phyloP scores from a whole-genome alignment of 92 coral and sea anemone genomes.

The Parazoanthus swiftii region DNA sequence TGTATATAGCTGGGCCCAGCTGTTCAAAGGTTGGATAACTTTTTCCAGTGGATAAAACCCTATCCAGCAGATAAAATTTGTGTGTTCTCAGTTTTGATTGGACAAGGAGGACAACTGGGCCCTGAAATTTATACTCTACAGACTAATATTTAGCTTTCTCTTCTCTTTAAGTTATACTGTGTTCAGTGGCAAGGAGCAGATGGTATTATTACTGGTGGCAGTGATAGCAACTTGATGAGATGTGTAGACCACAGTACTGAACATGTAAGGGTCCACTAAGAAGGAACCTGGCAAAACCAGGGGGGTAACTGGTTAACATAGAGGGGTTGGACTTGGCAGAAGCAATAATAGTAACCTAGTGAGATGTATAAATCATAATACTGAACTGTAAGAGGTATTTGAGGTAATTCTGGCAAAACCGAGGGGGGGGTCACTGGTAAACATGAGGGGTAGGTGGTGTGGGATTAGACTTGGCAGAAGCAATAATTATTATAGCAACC shows the following conservation, averaged over 20 bases:
- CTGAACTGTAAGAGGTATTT: slow-evolving; percentile 54
- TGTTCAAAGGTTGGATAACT: too few relatives aligned
- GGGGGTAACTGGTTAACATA: slow-evolving; percentile 21
- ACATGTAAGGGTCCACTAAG: slow-evolving; percentile 54
- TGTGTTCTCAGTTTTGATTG: too few relatives aligned
- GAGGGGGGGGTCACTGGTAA: slow-evolving; percentile 65
- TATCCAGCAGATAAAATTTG: too few relatives aligned
- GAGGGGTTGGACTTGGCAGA: slow-evolving; percentile 69
- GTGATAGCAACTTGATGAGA: slow-evolving; percentile 93
- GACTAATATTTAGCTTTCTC: background rate
- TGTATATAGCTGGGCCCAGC: background rate
- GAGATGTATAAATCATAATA: slow-evolving; percentile 77
- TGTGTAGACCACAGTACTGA: slow-evolving; percentile 78
- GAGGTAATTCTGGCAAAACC: background rate
- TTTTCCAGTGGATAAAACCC: too few relatives aligned
- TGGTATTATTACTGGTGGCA: slow-evolving; percentile 89
- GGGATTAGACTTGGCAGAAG: slow-evolving; percentile 77
- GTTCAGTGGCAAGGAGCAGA: slow-evolving; percentile 93
- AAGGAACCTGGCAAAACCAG: background rate
- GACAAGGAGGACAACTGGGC: too few relatives aligned
- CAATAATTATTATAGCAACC: background rate
- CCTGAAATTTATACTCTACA: too few relatives aligned
- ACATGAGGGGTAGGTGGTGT: slow-evolving; percentile 57
- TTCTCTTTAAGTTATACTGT: slow-evolving; percentile 77
- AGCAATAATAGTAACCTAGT: slow-evolving; percentile 80